A percentile compares a stretch with the other conserved stretches of the same genome.
Evolutionary conservation across 1,140 invertebrate genomes (phyloP).

Genomic region (Apis dorsata): DNA sequence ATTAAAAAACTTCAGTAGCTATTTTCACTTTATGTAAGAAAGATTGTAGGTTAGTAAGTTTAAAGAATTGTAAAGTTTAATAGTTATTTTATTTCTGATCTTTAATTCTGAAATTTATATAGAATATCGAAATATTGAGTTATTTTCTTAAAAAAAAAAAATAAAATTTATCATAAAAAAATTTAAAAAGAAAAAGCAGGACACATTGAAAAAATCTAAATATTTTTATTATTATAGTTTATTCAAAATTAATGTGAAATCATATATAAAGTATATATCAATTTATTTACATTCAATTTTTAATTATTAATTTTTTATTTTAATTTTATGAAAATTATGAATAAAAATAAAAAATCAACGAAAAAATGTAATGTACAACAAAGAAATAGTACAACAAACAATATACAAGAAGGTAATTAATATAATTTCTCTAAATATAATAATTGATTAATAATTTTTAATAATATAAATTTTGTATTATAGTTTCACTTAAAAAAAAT

Average conservation of each 20-base stretch:
- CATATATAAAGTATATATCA: not conserved
- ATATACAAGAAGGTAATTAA: slow-evolving; percentile 15
- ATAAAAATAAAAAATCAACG: not conserved
- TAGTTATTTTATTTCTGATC: not conserved
- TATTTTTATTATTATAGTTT: not conserved
- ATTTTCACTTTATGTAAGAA: slow-evolving; percentile 6
- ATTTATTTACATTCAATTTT: slow-evolving; percentile 3
- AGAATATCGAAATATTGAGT: too few species aligned
- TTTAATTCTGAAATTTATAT: not conserved
- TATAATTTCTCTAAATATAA: not conserved
- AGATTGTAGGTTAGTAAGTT: not conserved
- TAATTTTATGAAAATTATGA: slow-evolving; percentile 30
- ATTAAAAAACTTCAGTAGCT: not conserved
- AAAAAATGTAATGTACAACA: not conserved
- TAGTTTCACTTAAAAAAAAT: not conserved
- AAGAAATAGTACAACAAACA: not conserved
- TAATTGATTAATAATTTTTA: not conserved
- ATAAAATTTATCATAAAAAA: not conserved
- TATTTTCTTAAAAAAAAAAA: not conserved
- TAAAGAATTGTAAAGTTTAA: not conserved
- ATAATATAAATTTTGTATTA: not conserved
- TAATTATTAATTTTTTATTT: not conserved
- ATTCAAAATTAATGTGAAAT: not conserved
- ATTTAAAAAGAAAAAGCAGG: not conserved
- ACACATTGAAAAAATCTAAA: not conserved